Percentiles rank a stretch among this genome's conserved stretches.
These are phyloP conservation scores for Pitangus sulphuratus DNA, from an alignment of 2,797 vertebrate species.

Conservation along the genomic window DNA sequence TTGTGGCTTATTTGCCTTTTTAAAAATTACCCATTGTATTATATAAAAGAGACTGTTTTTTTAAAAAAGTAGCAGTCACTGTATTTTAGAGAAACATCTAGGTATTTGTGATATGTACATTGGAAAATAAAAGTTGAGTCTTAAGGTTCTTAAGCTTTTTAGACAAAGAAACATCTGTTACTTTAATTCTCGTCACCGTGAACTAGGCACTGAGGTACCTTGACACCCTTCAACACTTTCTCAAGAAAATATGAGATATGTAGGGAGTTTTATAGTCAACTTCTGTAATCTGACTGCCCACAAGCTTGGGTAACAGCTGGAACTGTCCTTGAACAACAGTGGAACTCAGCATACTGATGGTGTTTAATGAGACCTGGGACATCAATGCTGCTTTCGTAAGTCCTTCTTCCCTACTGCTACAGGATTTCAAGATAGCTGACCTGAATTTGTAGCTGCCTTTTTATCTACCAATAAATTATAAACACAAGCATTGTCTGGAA, in stretches of 20 bases:
- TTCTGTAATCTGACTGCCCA: background rate
- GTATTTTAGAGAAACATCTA: background rate
- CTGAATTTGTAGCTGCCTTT: constrained; percentile 18
- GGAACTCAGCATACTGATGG: background rate
- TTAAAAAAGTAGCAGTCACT: background rate
- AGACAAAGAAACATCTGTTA: background rate
- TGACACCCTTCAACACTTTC: background rate
- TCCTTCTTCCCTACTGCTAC: background rate
- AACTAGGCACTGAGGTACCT: background rate
- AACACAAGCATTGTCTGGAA: constrained; percentile 34
- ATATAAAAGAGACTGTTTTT: background rate
- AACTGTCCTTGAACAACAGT: background rate
- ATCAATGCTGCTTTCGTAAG: background rate
- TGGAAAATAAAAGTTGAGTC: background rate
- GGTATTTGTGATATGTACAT: background rate
- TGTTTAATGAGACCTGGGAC: background rate
- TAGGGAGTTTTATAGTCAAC: background rate
- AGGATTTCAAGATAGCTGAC: background rate
- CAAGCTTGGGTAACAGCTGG: background rate
- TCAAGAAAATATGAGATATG: background rate
- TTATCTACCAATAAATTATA: constrained; percentile 51
- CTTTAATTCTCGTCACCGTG: background rate
- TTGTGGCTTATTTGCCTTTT: background rate
- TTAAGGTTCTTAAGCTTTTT: background rate
- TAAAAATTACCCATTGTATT: background rate